Evolutionary conservation across 2,113 vertebrate species (phyloP), one percentile per base, ranked within the genome.

Genomic region (Ceyx melanurus): DNA sequence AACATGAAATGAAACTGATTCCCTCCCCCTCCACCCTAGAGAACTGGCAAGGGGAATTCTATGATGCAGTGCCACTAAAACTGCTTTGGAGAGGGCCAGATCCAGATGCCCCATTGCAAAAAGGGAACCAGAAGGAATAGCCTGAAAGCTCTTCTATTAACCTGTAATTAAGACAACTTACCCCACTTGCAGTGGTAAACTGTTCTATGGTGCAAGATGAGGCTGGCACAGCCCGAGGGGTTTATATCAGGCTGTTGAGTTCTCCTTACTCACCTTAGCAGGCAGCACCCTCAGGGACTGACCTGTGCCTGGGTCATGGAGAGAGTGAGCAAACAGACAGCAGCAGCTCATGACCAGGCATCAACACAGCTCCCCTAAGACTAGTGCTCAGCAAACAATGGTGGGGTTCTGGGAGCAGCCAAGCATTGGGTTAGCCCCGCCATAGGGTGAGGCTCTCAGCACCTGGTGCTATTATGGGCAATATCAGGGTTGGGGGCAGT

Each of bases 181-280:
- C 75, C 85, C 67, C 9, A 0, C 15, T n/a, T 7, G 6, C 0
- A 13, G 67, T 7, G 65, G 11, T 7, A 8, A 79, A 3, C 13
- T 10, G 28, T 45, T 58, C 75, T 33, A 1, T 3, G 1, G 50
- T 3, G 45, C 62, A 10, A 74, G 80, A 31, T 0, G 2, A 21
- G 77, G 89, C 78, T 58, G 86, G 88, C 43, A n/a, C 20, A 66
- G 84, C 62, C 29, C 2, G 1, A 22, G 45, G 57, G 6, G 48
- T 1, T 46, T 19, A 7, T 11, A 57, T 13, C 12, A 5, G 31
- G 51, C 46, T 79, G 58, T 31, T 1, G 5, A 21, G 35, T 4
- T 8, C 20, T 86, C 58, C 58, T 3, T 2, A 17, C 65, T 26
- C 17, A 4, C 15, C 23, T 6, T 1, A 2, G 43, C 76, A 33